Base-by-base conservation (phyloP, 2,888 invertebrate species). In the Synanthedon vespiformis region DNA sequence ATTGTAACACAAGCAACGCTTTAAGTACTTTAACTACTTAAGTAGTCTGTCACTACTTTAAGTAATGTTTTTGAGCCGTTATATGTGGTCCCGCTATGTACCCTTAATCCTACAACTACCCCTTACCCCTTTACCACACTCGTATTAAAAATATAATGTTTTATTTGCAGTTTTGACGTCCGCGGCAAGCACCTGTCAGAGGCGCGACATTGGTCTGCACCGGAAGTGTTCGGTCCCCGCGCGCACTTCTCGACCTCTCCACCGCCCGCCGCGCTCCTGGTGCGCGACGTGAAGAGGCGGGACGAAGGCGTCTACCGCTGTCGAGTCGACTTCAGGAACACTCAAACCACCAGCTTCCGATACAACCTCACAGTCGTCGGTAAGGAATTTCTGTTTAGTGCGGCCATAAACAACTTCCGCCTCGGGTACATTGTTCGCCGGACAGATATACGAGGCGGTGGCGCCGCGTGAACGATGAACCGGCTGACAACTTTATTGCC, bases 281-380 rank as follows among this genome's bases (percentile, higher is more conserved):
- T 88, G 58, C 73, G 90, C 57, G 94, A 95, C 88, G 93, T 96
- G 69, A 93, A 94, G 82, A 90, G 95, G 50, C 92, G 92, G 71
- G 96, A 96, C 81, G 95, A 96, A 77, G 95, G 95, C 68, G 91
- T 94, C 63, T 96, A 96, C 88, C 90, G 96, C 58, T 96, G 96
- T 80, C 89, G 96, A 58, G 94, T 96, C 61, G 96, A 96, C 89
- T 96, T 95, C 88, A 90, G 94, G 59, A 94, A 95, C 79, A 94
- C 95, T 59, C 95, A 95, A 83, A 95, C 96, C 57, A 92, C 95
- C 75, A 95, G 94, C 85, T 93, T 94, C 82, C 91, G 94, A 72
- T 95, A 95, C 86, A 95, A 95, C 85, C 92, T 96, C 70, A 95
- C 95, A 58, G 95, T 96, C 62, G 94, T 95, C 71, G 95, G 96